phyloP scores from a whole-genome alignment of 2,888 invertebrate species.

The Apoderus coryli region DNA sequence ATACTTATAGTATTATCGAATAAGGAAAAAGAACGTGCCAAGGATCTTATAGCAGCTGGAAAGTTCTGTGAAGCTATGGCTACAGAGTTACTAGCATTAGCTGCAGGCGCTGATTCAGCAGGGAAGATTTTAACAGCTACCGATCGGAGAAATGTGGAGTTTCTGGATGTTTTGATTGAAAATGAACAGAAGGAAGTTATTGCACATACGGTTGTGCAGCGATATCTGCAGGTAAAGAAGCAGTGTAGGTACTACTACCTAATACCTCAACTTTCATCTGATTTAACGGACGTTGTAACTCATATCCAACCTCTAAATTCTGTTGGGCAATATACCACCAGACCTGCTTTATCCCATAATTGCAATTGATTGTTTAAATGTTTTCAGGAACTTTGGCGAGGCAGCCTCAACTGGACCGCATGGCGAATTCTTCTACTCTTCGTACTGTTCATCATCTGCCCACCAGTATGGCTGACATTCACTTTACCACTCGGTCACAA shows the following conservation, averaged over 20 bases:
- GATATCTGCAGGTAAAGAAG: constrained; percentile 78
- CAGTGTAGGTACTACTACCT: too few species aligned
- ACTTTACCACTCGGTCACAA: constrained; percentile 90
- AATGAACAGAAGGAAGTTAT: constrained; percentile 98
- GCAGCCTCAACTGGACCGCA: constrained; percentile 90
- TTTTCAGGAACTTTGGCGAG: constrained; percentile 90
- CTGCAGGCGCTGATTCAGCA: constrained; percentile 88
- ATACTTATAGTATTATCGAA: constrained; percentile 77
- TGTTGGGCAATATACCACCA: too few species aligned
- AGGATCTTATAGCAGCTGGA: constrained; percentile 89
- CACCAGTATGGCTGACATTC: constrained; percentile 92
- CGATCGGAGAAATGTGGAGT: constrained; percentile 86
- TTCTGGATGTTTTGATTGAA: constrained; percentile 92
- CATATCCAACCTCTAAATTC: too few species aligned
- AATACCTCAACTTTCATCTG: too few species aligned
- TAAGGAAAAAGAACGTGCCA: constrained; percentile 96
- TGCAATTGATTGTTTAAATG: constrained; percentile 13
- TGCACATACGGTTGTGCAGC: constrained; percentile 92
- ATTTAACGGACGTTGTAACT: too few species aligned
- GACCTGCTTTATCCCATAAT: not conserved
- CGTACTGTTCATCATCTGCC: constrained; percentile 82
- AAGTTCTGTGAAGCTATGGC: constrained; percentile 97
- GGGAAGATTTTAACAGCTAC: constrained; percentile 89
- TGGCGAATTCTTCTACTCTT: constrained; percentile 90
- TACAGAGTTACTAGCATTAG: constrained; percentile 84